Conservation (phyloP, 2,888 invertebrate species). For the Cinara cedri region DNA sequence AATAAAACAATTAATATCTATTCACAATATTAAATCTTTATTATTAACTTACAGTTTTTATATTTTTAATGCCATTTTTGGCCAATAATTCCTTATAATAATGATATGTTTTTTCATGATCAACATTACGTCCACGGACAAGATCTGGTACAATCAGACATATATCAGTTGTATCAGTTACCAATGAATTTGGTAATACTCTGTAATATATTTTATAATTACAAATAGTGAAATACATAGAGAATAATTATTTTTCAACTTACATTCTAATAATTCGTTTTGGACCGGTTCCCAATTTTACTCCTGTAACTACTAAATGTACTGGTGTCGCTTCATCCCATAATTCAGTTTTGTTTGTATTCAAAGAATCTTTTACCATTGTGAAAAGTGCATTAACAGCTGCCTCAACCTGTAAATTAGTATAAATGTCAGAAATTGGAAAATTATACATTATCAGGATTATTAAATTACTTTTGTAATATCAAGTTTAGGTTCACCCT, state of each 20-base stretch:
- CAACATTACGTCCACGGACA: constrained; percentile 72
- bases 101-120: constrained; percentile 77
- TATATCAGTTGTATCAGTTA: constrained; percentile 73
- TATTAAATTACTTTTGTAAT: constrained; percentile 33
- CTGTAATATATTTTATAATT: constrained; percentile 15
- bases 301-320: constrained; percentile 69
- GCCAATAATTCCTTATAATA: constrained; percentile 65
- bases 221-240: background rate
- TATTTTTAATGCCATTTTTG: constrained; percentile 53
- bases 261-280: constrained; percentile 57
- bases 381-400: constrained; percentile 63
- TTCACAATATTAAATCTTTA: background rate
- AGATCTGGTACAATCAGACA: constrained; percentile 81
- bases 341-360: constrained; percentile 65
- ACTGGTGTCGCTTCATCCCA: constrained; percentile 67
- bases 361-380: constrained; percentile 62
- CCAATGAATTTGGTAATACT: constrained; percentile 68
- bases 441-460: background rate
- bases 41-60: constrained; percentile 53
- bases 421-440: background rate
- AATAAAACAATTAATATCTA: constrained; percentile 20
- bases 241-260: background rate
- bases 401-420: constrained; percentile 60
- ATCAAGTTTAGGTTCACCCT: constrained; percentile 41
- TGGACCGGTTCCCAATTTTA: constrained; percentile 69